Percentiles rank a stretch among this genome's conserved stretches.
Evolutionary conservation across 2,888 invertebrate genomes (phyloP).

Genomic region (Uloborus plumipes): DNA sequence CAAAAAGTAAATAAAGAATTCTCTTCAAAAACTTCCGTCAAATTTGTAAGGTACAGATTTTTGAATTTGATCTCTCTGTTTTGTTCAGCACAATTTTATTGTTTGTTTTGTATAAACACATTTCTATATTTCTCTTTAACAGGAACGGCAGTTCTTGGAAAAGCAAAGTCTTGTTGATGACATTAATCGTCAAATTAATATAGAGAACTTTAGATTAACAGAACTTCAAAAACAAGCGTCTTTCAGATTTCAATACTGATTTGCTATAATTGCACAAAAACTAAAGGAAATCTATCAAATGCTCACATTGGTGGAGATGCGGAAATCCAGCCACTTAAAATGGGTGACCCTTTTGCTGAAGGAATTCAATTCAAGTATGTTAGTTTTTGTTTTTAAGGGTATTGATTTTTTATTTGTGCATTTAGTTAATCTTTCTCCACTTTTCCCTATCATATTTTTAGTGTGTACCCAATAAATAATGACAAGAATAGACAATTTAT

Average conservation of each 20-base stretch:
- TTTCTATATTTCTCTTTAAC: constrained; percentile 70
- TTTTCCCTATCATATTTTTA: too few relatives aligned
- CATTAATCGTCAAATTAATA: constrained; percentile 82
- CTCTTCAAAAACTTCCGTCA: too few relatives aligned
- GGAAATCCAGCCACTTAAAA: constrained; percentile 93
- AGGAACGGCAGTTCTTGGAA: constrained; percentile 81
- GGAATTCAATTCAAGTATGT: constrained; percentile 90
- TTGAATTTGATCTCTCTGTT: background rate
- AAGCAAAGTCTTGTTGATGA: constrained; percentile 85
- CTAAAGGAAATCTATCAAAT: constrained; percentile 98
- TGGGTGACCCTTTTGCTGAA: constrained; percentile 95
- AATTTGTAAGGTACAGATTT: too few relatives aligned
- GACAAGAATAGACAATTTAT: too few relatives aligned
- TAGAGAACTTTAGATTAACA: constrained; percentile 78
- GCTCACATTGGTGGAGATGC: constrained; percentile 97
- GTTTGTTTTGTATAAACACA: background rate
- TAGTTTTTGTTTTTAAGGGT: background rate
- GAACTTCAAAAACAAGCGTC: constrained; percentile 79
- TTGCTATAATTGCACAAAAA: constrained; percentile 88
- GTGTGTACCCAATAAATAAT: too few relatives aligned
- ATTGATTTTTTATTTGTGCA: too few relatives aligned
- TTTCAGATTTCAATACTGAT: constrained; percentile 85
- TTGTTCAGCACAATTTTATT: background rate
- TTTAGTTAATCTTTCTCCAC: too few relatives aligned
- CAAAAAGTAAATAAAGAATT: too few relatives aligned